Percentiles rank a stretch among this genome's conserved stretches.
Evolutionary conservation across 2,888 invertebrate species (phyloP).

Genomic region (Helicoverpa assulta): DNA sequence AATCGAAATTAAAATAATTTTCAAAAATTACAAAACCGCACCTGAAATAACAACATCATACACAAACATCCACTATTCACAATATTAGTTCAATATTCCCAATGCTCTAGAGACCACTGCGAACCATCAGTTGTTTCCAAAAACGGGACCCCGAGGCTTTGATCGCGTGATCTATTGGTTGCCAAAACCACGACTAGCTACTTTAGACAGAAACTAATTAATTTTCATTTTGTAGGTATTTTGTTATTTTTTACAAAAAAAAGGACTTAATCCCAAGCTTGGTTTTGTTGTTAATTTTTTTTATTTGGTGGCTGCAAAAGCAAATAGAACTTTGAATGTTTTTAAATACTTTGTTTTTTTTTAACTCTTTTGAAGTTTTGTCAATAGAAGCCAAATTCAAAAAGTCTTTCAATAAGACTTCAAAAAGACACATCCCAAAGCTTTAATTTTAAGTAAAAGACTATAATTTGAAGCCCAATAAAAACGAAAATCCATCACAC

Average conservation of each 20-base stretch:
- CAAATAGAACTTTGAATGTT: no score
- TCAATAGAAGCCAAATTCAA: no score
- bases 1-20: no score
- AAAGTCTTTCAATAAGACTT: no score
- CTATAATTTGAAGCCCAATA: background rate
- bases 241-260: background rate
- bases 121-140: slow-evolving; percentile 1
- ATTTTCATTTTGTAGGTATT: slow-evolving; percentile 12
- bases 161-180: slow-evolving; percentile 18
- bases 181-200: slow-evolving; percentile 21
- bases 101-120: background rate
- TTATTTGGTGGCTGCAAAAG: no score
- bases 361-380: no score
- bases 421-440: no score
- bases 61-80: background rate
- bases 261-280: no score
- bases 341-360: no score
- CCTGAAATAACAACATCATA: background rate
- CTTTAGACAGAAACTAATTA: slow-evolving; percentile 26
- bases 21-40: background rate
- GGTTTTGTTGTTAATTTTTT: no score
- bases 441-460: background rate
- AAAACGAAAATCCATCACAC: slow-evolving; percentile 9
- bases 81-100: slow-evolving; percentile 7
- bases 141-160: slow-evolving; percentile 17